Base-by-base conservation (phyloP, 2,888 invertebrate genomes). In the Sisyra nigra region DNA sequence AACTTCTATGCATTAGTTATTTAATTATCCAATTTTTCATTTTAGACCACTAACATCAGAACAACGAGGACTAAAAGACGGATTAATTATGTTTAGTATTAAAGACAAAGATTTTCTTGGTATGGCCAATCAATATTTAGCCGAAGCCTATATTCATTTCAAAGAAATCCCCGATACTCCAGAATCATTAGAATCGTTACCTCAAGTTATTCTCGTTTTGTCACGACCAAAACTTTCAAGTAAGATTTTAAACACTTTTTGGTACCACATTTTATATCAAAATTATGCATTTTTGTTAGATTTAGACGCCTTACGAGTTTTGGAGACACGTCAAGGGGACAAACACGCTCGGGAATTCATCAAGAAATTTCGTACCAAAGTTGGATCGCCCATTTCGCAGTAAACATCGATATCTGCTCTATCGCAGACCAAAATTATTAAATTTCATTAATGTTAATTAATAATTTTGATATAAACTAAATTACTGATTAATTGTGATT, bases 101-200 rank as follows among this genome's bases (percentile, higher is more conserved):
- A 97, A 97, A 68, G 97, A 97, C 65, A 91, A 92, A 61, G 96
- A 97, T 63, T 78, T 93, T 62, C 76, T 94, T 61, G 83, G 88
- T 42, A 76, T 91, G 59, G 77, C 79, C 53, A 92, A 91, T 60
- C 88, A 91, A 56, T 94, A 94, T 65, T 81, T 96, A 50, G 94
- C 93, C 7, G 97, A 97, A 65, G 87, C 89, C 33, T 94, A 87
- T 62, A 59, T 94, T 29, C 74, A 81, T 52, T 81, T 96, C 62
- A 72, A 69, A 47, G 81, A 85, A 54, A 72, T 89, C 51, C 72
- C 76, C 10, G 72, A 71, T 49, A 74, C 75, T 1, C 68, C 67
- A 1, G 67, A 71, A 43, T 69, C 76, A 2, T 68, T 73, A 38
- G 63, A 65, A 47, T 70, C 73, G 41, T 66, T 83, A 45, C 74